Evolutionary conservation across 1,140 invertebrate genomes (phyloP), one percentile per base, ranked within the genome.

Genomic region (Ganaspis sp.): DNA sequence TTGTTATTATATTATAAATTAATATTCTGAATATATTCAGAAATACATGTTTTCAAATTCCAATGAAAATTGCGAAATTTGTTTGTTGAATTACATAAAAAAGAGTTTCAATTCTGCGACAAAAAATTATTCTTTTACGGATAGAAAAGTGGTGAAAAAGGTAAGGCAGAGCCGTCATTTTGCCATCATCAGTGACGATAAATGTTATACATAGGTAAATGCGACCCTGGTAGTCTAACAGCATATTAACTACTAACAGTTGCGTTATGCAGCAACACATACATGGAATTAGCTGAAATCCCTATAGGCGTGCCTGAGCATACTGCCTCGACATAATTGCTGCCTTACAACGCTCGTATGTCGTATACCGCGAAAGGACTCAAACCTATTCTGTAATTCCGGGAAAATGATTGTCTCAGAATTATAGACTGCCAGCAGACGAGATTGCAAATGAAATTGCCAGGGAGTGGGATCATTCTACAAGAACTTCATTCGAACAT

Each of bases 321-420:
- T 83, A 85, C 79, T 64, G 79, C 74, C 72, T 76, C 72, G 69
- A 81, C 75, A 76, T 85, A 85, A 85, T 76, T 72, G 74, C 72
- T 53, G 71, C 54, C 83, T 79, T 80, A 83, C 74, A 26, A 77
- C 70, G 54, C 9, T 26, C 73, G 29, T 70, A 49, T 9, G 38
- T 69, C 58, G 21, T 9, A 42, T 54, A 54, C 53, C 17, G 53
- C 53, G 53, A 54, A 12, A 53, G 53, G 53, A 21, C 53, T 54
- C 53, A 54, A 54, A 19, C 3, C 19, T 23, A 54, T 54, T 54
- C 17, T 23, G 53, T 23, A 54, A 54, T 54, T 54, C 21, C 9
- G 19, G 53, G 53, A 23, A 54, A 54, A 54, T 54, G 19, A 54
- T 54, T 54, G 53, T 54, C 53, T 54, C 53, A 23, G 53, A 54